Evolutionary conservation across 2,888 invertebrate species (phyloP), one percentile per base, ranked within the genome.

Genomic region (Ophion ventricosus): DNA sequence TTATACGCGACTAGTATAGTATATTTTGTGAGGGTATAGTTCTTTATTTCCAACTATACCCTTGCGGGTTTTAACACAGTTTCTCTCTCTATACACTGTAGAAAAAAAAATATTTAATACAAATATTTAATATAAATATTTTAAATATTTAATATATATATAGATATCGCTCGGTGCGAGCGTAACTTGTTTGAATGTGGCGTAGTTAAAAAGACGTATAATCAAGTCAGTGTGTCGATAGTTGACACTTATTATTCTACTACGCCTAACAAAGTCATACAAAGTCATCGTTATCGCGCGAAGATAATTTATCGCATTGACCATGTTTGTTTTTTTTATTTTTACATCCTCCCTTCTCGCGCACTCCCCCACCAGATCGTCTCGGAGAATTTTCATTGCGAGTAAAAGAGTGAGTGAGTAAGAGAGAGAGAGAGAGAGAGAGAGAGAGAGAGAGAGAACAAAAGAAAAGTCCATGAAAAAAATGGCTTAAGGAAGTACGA

Each of bases 201-300:
- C 66, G 80, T 63, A 0, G 49, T 49, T 49, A 11, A 14, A 49
- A 49, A 4, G 75, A 70, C 69, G 35, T 35, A 61, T 25, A 82
- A 84, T 79, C 66, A 61, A 84, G 82, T 67, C 82, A 80, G 64
- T 84, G 66, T 75, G 82, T 84, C 79, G 79, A 80, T 73, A 84
- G 81, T 81, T 72, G 59, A 20, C 70, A 20, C 67, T 73, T 69
- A 43, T 69, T 35, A 66, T 82, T 79, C 66, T 35, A 63, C 43
- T 63, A 56, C 70, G 66, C 40, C 23, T 54, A 54, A 79, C 81
- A 82, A 82, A 74, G 78, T 81, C 81, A 61, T 70, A 78, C 84
- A 84, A 84, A 78, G 84, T 84, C 84, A 79, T 81, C 75, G 70
- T 54, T 84, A 84, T 84, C 82, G 64, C 40, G n/a, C 20, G 40